Evolutionary conservation across 2,113 vertebrate genomes (phyloP).

Genomic region (Nymphicus hollandicus): DNA sequence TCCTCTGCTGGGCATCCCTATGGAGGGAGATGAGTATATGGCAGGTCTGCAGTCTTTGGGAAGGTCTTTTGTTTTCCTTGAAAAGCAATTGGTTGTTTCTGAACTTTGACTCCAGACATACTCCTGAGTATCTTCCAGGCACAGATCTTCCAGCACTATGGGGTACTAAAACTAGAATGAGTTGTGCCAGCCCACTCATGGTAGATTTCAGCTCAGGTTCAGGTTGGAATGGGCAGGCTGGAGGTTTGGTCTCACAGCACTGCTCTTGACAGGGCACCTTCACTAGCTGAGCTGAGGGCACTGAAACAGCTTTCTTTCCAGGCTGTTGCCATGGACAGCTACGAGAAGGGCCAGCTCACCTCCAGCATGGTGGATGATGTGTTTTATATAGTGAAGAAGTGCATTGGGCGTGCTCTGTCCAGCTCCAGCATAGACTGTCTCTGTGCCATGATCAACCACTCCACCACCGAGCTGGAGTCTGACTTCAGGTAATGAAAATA

Average conservation of each 20-base stretch:
- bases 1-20: not conserved
- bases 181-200: not conserved
- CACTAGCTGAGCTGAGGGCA: not conserved
- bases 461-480: constrained; percentile 90
- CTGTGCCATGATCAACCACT: constrained; percentile 98
- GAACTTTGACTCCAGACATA: not conserved
- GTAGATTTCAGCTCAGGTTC: not conserved
- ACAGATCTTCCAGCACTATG: not conserved
- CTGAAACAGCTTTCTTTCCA: constrained; percentile 52
- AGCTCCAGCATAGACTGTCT: constrained; percentile 97
- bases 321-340: constrained; percentile 94
- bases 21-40: not conserved
- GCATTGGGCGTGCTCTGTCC: constrained; percentile 92
- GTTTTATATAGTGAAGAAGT: constrained; percentile 99
- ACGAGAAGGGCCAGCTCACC: constrained; percentile 91
- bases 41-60: not conserved
- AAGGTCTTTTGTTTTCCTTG: not conserved
- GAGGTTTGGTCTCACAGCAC: not conserved
- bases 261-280: not conserved
- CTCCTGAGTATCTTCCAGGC: not conserved
- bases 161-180: not conserved
- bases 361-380: constrained; percentile 99
- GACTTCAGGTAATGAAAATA: constrained; percentile 87
- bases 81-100: not conserved
- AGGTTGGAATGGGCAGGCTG: not conserved